Evolutionary conservation across 2,113 vertebrate genomes (phyloP), one percentile per base, ranked within the genome.

Genomic region (Theristicus caerulescens): DNA sequence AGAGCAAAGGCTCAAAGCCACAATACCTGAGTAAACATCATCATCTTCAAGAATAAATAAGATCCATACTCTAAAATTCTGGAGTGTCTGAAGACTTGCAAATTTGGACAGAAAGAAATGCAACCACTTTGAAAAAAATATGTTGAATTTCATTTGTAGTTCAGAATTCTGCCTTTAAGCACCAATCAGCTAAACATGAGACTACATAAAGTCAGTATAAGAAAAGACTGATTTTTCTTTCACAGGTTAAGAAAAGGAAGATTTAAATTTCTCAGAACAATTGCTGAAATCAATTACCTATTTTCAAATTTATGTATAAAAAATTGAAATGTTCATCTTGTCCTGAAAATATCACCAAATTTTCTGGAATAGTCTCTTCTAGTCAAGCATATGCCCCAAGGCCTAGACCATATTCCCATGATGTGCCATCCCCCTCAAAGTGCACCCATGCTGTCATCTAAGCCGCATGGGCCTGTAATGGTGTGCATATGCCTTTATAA

Each of bases 1-100:
- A 93, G 31, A 78, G 36, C 21, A 95, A 91, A 77, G 5, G 36
- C 69, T 94, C 31, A 92, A 91, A 47, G 46, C 12, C 69, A 70
- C 47, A 74, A 18, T 25, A 82, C 11, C 51, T 38, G 10, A 55
- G 24, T 11, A 59, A 74, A 20, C 22, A 76, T 42, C 5, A 44
- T 9, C 78, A 59, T 5, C 29, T n/a, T 74, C 38, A 84, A 67
- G 36, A 87, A 58, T 42, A 62, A 14, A 10, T 61, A 86, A 15
- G 32, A 46, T 38, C 2, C 13, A 59, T 31, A 26, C 10, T 2
- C 9, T 46, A 29, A 17, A 86, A 65, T 77, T 44, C 4, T 49
- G 9, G 1, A 19, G 13, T 38, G 15, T 51, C 11, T 36, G 25
- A 89, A 83, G 59, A 61, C 9, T 12, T 72, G 17, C 4, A 55